A percentile compares a stretch with the other conserved stretches of the same genome.
Conservation (phyloP, 35 echinoderm and acorn worm genomes). For the Holothuria glaberrima region DNA sequence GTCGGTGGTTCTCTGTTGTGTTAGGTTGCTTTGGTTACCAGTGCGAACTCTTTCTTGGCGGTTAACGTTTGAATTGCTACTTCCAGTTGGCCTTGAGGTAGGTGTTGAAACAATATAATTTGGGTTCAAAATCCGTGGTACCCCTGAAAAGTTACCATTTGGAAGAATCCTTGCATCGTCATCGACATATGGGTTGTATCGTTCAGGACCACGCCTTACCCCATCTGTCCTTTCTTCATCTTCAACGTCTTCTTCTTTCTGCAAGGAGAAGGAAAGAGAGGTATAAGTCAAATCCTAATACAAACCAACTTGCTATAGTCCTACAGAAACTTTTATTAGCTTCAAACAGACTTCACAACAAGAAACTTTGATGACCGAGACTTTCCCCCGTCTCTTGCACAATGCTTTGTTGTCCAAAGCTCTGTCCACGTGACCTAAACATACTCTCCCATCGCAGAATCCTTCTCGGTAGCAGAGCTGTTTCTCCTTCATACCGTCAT, state of each 20-base stretch:
- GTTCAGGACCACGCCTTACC: conserved; percentile 30
- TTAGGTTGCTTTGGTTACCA: background rate
- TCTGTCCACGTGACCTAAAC: too few species aligned
- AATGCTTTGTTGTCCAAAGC: too few species aligned
- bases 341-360: too few species aligned
- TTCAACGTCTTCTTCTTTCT: conserved; percentile 26
- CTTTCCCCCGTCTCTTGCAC: background rate
- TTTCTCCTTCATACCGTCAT: too few species aligned
- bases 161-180: conserved; percentile 25
- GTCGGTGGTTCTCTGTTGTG: background rate
- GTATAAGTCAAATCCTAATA: background rate
- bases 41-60: background rate
- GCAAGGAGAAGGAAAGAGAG: background rate
- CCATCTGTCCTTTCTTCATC: background rate
- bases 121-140: background rate
- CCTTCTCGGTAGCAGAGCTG: too few species aligned
- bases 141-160: background rate
- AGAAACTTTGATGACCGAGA: too few species aligned
- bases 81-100: background rate
- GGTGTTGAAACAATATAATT: background rate
- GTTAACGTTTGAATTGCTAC: background rate
- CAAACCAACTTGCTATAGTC: too few species aligned
- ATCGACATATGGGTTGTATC: conserved; percentile 39
- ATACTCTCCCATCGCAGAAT: too few species aligned
- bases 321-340: background rate